phyloP scores from a whole-genome alignment of 2,113 vertebrate species.

The Leptodactylus fuscus region DNA sequence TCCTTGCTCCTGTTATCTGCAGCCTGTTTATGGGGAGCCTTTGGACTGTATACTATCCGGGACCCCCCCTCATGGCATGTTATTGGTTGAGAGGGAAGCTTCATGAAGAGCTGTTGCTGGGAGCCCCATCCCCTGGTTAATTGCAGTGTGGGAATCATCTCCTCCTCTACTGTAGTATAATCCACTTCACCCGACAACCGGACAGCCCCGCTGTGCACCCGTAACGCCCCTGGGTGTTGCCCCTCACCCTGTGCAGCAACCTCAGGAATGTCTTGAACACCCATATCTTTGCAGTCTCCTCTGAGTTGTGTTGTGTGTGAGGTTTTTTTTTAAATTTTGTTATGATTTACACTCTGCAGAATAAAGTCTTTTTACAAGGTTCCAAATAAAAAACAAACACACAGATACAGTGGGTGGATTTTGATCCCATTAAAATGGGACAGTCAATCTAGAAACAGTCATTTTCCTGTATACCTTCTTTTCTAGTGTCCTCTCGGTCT shows the following conservation, averaged over 20 bases:
- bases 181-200: no score
- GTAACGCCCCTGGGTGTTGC: neutral
- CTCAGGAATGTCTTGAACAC: slow-evolving; percentile 22
- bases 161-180: neutral
- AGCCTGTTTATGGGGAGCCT: neutral
- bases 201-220: no score
- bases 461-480: no score
- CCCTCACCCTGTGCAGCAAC: neutral
- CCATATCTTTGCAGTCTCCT: neutral
- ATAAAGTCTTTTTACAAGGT: no score
- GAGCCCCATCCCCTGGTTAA: neutral
- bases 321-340: no score
- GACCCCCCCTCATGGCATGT: slow-evolving; percentile 8
- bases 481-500: no score
- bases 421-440: no score
- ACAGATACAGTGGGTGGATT: no score
- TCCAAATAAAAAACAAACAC: no score
- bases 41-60: slow-evolving; percentile 26
- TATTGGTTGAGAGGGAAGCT: neutral
- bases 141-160: slow-evolving; percentile 40
- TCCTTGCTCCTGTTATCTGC: slow-evolving; percentile 3
- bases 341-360: no score
- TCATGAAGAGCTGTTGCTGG: slow-evolving; percentile 36
- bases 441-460: no score
- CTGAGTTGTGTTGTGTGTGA: slow-evolving; percentile 1